Conservation (phyloP, 2,888 invertebrate genomes). For the Caradrina clavipalpis region DNA sequence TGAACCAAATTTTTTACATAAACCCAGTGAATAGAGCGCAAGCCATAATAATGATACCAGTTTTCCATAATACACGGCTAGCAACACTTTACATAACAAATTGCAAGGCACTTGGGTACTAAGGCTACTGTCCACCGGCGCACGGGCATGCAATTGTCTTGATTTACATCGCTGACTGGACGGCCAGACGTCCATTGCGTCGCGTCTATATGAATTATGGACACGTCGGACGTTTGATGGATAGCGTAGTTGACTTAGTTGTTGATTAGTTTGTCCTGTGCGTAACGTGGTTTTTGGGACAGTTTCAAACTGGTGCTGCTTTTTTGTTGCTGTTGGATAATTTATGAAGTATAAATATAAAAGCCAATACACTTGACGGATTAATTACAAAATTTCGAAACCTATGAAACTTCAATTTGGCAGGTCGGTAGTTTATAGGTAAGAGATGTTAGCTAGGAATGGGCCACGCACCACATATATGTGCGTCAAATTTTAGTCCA, state of each 20-base stretch:
- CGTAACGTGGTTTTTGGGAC: constrained; percentile 36
- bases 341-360: too few species aligned
- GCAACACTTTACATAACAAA: constrained; percentile 74
- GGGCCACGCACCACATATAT: background rate
- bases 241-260: constrained; percentile 17
- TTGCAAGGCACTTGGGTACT: constrained; percentile 65
- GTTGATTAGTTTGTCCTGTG: background rate
- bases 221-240: constrained; percentile 46
- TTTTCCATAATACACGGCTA: constrained; percentile 59
- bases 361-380: too few species aligned
- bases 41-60: constrained; percentile 61
- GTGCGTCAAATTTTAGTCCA: background rate
- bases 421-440: too few species aligned
- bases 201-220: constrained; percentile 58
- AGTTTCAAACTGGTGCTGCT: background rate
- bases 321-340: background rate
- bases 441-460: too few species aligned
- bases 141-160: constrained; percentile 69
- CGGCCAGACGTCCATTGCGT: constrained; percentile 48
- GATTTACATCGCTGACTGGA: constrained; percentile 70
- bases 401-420: too few species aligned
- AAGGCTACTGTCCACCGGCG: constrained; percentile 67
- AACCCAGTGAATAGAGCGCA: constrained; percentile 50
- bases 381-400: too few species aligned
- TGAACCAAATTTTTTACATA: constrained; percentile 42